Percentiles rank a stretch among this genome's conserved stretches.
Evolutionary conservation across 2,797 vertebrate genomes (phyloP).

Genomic region (Molossus alvarezi): DNA sequence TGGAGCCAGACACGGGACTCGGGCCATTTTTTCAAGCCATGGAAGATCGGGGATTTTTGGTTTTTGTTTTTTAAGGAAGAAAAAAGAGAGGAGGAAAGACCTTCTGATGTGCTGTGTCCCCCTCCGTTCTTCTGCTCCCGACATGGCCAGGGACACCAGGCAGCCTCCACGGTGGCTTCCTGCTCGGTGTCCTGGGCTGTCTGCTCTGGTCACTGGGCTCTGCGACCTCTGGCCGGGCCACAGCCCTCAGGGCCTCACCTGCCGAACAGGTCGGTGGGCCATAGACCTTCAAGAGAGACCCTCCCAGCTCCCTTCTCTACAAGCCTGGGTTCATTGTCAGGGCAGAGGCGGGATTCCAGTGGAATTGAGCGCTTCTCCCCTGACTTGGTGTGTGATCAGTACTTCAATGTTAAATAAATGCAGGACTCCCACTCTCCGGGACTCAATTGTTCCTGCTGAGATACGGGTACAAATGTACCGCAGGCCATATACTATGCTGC

Average conservation of each 20-base stretch:
- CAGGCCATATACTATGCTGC: fast-evolving
- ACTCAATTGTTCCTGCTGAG: not conserved
- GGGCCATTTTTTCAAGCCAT: conserved; percentile 51
- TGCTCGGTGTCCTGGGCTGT: fast-evolving
- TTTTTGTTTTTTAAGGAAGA: not conserved
- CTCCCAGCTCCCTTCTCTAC: not conserved
- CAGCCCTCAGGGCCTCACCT: not conserved
- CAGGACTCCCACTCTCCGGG: not conserved
- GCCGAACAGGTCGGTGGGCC: fast-evolving
- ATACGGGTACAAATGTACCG: not conserved
- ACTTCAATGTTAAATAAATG: fast-evolving
- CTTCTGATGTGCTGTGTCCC: fast-evolving
- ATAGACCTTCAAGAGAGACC: too few species aligned
- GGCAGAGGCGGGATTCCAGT: not conserved
- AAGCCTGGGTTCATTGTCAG: not conserved
- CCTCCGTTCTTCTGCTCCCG: fast-evolving
- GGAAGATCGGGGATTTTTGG: not conserved
- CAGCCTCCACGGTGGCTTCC: not conserved
- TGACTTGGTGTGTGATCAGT: fast-evolving
- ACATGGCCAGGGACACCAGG: fast-evolving
- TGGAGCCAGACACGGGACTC: conserved; percentile 66
- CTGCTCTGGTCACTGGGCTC: not conserved
- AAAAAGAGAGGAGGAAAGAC: not conserved
- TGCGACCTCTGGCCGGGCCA: fast-evolving
- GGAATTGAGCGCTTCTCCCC: not conserved